Conservation (phyloP, 2,113 vertebrate genomes). For the Atractosteus spatula region DNA sequence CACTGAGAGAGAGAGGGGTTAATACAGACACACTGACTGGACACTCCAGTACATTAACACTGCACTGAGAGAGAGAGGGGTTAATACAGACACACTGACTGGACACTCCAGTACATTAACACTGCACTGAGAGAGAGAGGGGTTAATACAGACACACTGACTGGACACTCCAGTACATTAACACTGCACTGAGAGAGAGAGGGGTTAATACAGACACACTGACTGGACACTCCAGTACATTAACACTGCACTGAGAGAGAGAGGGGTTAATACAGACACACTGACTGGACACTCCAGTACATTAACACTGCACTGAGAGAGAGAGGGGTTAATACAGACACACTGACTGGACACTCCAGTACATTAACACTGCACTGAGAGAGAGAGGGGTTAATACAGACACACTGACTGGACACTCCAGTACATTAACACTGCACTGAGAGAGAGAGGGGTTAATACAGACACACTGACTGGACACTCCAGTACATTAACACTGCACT, state of each 20-base stretch:
- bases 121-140: slow-evolving; percentile 4
- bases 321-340: neutral
- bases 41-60: too few species aligned
- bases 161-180: too few species aligned
- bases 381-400: neutral
- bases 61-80: neutral
- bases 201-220: neutral
- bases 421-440: neutral
- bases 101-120: too few species aligned
- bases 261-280: neutral
- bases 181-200: too few species aligned
- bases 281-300: neutral
- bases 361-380: too few species aligned
- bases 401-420: neutral
- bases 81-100: neutral
- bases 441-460: neutral
- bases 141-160: neutral
- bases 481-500: neutral
- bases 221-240: neutral
- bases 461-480: neutral
- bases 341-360: neutral
- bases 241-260: neutral
- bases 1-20: too few species aligned
- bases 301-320: neutral
- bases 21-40: neutral